A percentile compares a stretch with the other conserved stretches of the same genome.
Conservation (phyloP, 2,888 invertebrate species). For the Leptopilina drosophilae region DNA sequence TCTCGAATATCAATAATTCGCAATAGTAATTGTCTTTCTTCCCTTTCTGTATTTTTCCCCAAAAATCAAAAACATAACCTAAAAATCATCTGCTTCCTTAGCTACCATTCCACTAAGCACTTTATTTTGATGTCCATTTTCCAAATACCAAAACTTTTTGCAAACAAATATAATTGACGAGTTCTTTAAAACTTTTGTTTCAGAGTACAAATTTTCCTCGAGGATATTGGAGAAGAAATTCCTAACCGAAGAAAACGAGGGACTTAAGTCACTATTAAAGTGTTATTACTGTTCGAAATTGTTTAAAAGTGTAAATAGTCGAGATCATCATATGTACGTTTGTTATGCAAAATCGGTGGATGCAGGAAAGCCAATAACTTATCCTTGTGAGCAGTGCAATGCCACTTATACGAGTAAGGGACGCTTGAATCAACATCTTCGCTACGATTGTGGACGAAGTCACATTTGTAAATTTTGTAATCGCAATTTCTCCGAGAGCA, state of each 20-base stretch:
- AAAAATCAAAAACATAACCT: no score
- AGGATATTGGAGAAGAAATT: not conserved
- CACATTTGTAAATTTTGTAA: constrained; percentile 11
- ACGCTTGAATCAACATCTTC: not conserved
- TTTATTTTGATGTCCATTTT: no score
- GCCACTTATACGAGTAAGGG: not conserved
- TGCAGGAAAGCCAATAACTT: not conserved
- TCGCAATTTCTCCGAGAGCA: constrained; percentile 7
- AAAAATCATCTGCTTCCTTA: no score
- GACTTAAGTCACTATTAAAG: not conserved
- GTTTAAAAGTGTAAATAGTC: not conserved
- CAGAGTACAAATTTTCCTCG: not conserved
- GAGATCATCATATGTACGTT: not conserved
- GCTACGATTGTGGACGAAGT: constrained; percentile 1
- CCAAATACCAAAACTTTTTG: no score
- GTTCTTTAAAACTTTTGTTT: not conserved
- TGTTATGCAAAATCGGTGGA: not conserved
- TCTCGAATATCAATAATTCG: no score
- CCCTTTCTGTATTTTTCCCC: no score
- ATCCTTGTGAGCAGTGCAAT: not conserved
- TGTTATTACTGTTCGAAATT: not conserved
- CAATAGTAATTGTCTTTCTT: no score
- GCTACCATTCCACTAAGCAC: no score
- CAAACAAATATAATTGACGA: not conserved
- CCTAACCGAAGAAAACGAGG: not conserved